Conservation (phyloP, 1,140 invertebrate species). For the Onthophagus taurus region DNA sequence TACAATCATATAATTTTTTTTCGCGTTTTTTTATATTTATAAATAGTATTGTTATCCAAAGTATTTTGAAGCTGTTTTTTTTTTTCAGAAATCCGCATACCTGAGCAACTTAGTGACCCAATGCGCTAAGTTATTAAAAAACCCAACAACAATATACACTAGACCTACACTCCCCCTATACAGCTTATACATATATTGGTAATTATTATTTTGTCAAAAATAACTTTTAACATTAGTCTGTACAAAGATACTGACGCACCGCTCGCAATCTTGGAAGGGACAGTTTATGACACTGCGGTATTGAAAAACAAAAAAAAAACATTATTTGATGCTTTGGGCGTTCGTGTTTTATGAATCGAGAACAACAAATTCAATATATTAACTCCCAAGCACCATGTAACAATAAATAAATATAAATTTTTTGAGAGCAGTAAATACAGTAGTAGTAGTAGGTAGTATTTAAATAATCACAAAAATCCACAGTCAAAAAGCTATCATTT, state of each 20-base stretch:
- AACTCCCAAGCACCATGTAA: slow-evolving; percentile 13
- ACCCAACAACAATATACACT: slow-evolving; percentile 35
- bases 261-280: slow-evolving; percentile 2
- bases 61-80: neutral
- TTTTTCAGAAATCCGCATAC: slow-evolving; percentile 7
- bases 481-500: neutral
- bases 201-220: slow-evolving; percentile 39
- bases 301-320: neutral
- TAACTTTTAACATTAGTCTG: slow-evolving; percentile 34
- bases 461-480: neutral
- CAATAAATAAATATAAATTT: slow-evolving; percentile 13
- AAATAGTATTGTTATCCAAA: neutral
- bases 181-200: slow-evolving; percentile 35
- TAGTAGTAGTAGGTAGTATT: slow-evolving; percentile 9
- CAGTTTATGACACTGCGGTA: slow-evolving; percentile 4
- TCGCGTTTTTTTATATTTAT: neutral
- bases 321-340: slow-evolving; percentile 1
- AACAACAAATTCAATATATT: neutral
- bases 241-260: slow-evolving; percentile 27
- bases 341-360: neutral
- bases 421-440: slow-evolving; percentile 8
- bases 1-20: neutral
- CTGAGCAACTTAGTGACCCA: slow-evolving; percentile 31
- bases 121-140: slow-evolving; percentile 22
- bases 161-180: slow-evolving; percentile 34